Evolutionary conservation across 2,888 invertebrate genomes (phyloP).

Genomic region (Exephanes ischioxanthus): DNA sequence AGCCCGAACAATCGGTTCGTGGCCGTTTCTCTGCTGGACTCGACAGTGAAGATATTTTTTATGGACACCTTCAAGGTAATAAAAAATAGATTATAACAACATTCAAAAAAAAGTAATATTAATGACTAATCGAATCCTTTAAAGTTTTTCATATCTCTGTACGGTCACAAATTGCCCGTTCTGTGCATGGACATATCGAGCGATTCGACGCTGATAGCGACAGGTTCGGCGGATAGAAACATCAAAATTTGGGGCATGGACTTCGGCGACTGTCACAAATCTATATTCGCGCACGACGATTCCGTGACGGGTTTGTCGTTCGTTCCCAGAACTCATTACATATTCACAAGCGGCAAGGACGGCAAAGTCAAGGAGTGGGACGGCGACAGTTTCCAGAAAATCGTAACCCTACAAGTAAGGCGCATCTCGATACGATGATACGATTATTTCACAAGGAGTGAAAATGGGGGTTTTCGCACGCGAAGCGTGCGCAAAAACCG

Average conservation of each 20-base stretch:
- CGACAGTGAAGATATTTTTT: constrained; percentile 98
- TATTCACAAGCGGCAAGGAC: constrained; percentile 97
- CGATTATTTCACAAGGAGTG: background rate
- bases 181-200: constrained; percentile 96
- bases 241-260: constrained; percentile 99
- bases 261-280: constrained; percentile 99
- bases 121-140: constrained; percentile 72
- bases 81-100: background rate
- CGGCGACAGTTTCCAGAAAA: constrained; percentile 95
- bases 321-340: constrained; percentile 95
- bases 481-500: background rate
- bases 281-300: constrained; percentile 98
- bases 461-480: too few relatives aligned
- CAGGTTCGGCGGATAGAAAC: constrained; percentile 98
- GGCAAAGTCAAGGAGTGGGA: constrained; percentile 99
- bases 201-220: constrained; percentile 94
- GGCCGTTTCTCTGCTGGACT: constrained; percentile 96
- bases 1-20: constrained; percentile 95
- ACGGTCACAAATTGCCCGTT: constrained; percentile 98
- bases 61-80: constrained; percentile 95
- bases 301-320: constrained; percentile 96
- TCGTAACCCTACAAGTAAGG: constrained; percentile 93
- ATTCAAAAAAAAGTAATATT: background rate
- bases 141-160: constrained; percentile 96
- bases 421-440: background rate